Percentiles rank a stretch among this genome's conserved stretches.
Conservation (phyloP, 1,140 invertebrate genomes). For the Galleria mellonella region DNA sequence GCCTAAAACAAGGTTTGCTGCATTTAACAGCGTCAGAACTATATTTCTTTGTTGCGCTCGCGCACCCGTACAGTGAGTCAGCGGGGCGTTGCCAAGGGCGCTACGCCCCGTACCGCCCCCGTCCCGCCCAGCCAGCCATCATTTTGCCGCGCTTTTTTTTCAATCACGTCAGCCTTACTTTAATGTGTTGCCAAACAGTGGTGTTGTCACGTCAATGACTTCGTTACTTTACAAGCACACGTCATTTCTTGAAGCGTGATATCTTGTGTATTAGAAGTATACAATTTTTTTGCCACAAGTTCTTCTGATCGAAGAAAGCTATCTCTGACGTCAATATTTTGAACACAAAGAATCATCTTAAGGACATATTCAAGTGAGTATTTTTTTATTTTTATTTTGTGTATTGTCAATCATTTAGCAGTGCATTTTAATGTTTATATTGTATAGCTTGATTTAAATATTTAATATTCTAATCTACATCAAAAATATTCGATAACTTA, state of each 20-base stretch:
- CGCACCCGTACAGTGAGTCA: slow-evolving; percentile 43
- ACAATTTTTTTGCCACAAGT: neutral
- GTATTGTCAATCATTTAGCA: no score
- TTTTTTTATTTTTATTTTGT: no score
- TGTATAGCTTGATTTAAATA: no score
- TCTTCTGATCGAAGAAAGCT: neutral
- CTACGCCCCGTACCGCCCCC: slow-evolving; percentile 61
- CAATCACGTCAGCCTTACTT: slow-evolving; percentile 46
- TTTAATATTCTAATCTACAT: no score
- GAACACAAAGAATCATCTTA: no score
- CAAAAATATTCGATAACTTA: no score
- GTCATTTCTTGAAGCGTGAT: neutral
- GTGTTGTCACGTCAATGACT: slow-evolving; percentile 42
- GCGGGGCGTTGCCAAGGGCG: slow-evolving; percentile 65
- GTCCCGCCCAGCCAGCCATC: slow-evolving; percentile 57
- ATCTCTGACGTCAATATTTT: neutral
- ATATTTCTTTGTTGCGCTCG: slow-evolving; percentile 14
- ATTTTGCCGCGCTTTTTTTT: slow-evolving; percentile 68
- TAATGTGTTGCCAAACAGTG: slow-evolving; percentile 66
- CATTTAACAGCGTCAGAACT: no score
- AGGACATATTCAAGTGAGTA: no score
- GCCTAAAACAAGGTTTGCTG: no score
- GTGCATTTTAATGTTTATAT: no score
- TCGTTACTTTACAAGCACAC: neutral
- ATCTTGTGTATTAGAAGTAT: neutral